Evolutionary conservation across 2,797 vertebrate species (phyloP), one percentile per base, ranked within the genome.

Genomic region (Pangasius larnaudii): DNA sequence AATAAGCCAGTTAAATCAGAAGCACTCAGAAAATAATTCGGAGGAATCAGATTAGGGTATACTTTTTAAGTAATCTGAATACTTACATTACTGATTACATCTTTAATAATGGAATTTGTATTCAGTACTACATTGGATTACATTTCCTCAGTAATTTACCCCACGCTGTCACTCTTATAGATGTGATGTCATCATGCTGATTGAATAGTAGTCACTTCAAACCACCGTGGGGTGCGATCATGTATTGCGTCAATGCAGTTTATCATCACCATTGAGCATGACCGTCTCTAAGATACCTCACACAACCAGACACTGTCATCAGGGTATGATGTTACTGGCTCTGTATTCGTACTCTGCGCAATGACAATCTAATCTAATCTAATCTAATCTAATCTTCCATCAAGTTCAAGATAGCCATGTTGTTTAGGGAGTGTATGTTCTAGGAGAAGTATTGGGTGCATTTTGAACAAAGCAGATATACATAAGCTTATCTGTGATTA

Each of bases 191-290:
- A 59, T 87, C 49, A 51, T 33, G 58, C 80, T 30, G 59, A n/a
- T 30, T 42, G 2, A 82, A 63, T 16, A 61, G 84, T 56, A 16
- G 72, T 46, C 56, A 77, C 9, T 9, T 86, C 67, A 69, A 84
- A 69, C 65, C 88, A 56, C 33, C 33, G 67, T 81, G 18, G 24
- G 56, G 78, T 56, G 13, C 77, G 56, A 69, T 19, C 19, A 42
- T 51, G 33, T 42, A 22, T 42, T 63, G 51, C 69, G 67, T 86
- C 58, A 86, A 9, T 83, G 85, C 49, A 67, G 58, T 39, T 86
- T 85, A 53, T 88, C 63, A 81, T 80, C 69, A 59, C 39, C 33
- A 16, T 42, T 80, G 71, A 88, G 77, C 42, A n/a, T 74, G 53
- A 24, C 56, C 19, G n/a, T 67, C 30, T 85, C 10, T 74, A 46